Conservation (phyloP, 2,797 vertebrate species). For the Choloepus didactylus region DNA sequence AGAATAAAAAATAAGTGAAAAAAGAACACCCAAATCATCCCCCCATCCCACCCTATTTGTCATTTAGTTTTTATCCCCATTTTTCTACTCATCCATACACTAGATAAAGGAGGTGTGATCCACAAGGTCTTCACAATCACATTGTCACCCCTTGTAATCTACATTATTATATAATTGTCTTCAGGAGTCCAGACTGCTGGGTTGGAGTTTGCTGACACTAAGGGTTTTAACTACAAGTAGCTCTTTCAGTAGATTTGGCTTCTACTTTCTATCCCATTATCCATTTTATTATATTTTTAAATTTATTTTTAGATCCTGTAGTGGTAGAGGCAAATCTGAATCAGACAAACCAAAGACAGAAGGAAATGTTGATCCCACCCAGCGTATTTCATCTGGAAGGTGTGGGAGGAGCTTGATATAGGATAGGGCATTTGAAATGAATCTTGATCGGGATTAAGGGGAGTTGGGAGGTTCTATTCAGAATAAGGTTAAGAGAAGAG, state of each 20-base stretch:
- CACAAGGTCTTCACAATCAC: too few relatives aligned
- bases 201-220: too few relatives aligned
- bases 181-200: too few relatives aligned
- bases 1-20: too few relatives aligned
- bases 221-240: neutral
- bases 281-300: neutral
- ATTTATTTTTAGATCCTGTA: neutral
- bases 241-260: neutral
- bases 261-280: neutral
- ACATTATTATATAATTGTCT: too few relatives aligned
- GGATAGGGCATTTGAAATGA: rapidly evolving
- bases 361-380: rapidly evolving
- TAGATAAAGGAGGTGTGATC: too few relatives aligned
- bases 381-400: neutral
- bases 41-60: too few relatives aligned
- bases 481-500: neutral
- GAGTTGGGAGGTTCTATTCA: neutral
- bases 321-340: rapidly evolving
- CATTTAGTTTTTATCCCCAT: too few relatives aligned
- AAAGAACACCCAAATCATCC: too few relatives aligned
- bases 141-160: too few relatives aligned
- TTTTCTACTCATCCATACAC: too few relatives aligned
- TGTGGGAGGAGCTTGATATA: too few relatives aligned
- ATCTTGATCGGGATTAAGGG: rapidly evolving
- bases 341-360: neutral